These are phyloP conservation scores for Hemicordylus capensis DNA, from an alignment of 2,113 vertebrate species.

Conservation along the genomic window DNA sequence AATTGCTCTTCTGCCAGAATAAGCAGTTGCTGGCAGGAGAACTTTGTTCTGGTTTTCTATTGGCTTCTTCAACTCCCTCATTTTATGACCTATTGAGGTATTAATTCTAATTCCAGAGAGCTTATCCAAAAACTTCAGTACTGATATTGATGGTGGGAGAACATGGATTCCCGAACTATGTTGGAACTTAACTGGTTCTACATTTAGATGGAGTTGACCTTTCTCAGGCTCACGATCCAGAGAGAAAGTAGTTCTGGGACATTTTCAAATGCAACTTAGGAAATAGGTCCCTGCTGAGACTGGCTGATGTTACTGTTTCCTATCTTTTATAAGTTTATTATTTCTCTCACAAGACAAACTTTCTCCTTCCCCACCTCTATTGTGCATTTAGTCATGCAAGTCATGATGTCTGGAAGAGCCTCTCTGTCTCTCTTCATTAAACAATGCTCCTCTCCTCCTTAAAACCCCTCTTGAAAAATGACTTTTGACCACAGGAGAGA, in stretches of 20 bases:
- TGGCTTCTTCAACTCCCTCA: neutral
- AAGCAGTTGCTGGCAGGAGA: neutral
- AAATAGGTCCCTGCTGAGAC: neutral
- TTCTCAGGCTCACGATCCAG: slow-evolving; percentile 72
- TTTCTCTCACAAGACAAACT: neutral
- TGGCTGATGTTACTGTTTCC: slow-evolving; percentile 5
- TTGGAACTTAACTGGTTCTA: slow-evolving; percentile 50
- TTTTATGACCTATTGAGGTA: slow-evolving; percentile 36
- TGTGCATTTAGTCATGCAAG: neutral
- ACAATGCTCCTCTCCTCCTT: neutral
- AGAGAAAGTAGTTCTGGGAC: slow-evolving; percentile 50
- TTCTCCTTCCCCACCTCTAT: neutral
- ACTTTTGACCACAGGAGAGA: neutral
- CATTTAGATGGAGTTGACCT: slow-evolving; percentile 77
- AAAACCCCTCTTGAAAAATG: neutral
- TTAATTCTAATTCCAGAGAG: slow-evolving; percentile 60
- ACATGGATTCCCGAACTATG: slow-evolving; percentile 50
- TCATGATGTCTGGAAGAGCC: neutral
- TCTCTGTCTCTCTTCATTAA: neutral
- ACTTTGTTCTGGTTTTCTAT: slow-evolving; percentile 27
- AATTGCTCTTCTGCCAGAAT: neutral
- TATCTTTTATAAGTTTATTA: neutral
- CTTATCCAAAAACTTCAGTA: slow-evolving; percentile 58
- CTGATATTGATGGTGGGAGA: slow-evolving; percentile 54
- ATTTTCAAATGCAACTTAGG: slow-evolving; percentile 45